Conservation (phyloP, 2,888 invertebrate genomes). For the Cyclophora punctaria region DNA sequence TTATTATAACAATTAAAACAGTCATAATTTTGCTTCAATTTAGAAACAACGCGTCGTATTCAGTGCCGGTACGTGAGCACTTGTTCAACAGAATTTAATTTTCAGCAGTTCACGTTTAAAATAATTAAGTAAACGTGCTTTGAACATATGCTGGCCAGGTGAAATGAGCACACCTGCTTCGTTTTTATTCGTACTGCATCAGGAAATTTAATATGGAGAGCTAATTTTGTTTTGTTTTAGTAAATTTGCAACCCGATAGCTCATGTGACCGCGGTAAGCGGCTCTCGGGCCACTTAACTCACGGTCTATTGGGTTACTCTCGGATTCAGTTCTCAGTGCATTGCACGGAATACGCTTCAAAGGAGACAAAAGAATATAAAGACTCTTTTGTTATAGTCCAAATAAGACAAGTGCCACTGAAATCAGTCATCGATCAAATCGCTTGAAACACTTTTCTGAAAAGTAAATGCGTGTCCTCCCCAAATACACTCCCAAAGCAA, state of each 20-base stretch:
- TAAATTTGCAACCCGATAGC: slow-evolving; percentile 56
- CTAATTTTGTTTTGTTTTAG: slow-evolving; percentile 44
- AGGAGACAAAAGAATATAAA: slow-evolving; percentile 29
- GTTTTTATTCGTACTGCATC: slow-evolving; percentile 41
- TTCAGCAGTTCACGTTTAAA: slow-evolving; percentile 33
- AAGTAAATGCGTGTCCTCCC: slow-evolving; percentile 10
- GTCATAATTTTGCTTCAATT: slow-evolving; percentile 16
- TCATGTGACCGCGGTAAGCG: slow-evolving; percentile 40
- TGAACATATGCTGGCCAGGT: slow-evolving; percentile 65
- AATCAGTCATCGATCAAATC: slow-evolving; percentile 26
- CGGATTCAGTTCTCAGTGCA: slow-evolving; percentile 28
- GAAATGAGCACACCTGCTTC: slow-evolving; percentile 56
- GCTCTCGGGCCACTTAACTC: slow-evolving; percentile 63
- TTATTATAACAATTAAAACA: too few species aligned
- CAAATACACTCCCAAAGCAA: slow-evolving; percentile 19
- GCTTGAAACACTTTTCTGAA: slow-evolving; percentile 12
- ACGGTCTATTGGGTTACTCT: slow-evolving; percentile 54
- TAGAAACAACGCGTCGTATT: slow-evolving; percentile 24
- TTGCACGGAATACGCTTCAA: slow-evolving; percentile 17
- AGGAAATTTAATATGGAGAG: slow-evolving; percentile 65
- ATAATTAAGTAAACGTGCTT: slow-evolving; percentile 49
- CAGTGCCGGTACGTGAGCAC: slow-evolving; percentile 25
- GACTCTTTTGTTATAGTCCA: slow-evolving; percentile 25
- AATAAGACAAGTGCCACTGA: slow-evolving; percentile 17
- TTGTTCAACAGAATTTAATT: slow-evolving; percentile 31